Conservation (phyloP, 2,888 invertebrate genomes). For the Machimus rusticus region DNA sequence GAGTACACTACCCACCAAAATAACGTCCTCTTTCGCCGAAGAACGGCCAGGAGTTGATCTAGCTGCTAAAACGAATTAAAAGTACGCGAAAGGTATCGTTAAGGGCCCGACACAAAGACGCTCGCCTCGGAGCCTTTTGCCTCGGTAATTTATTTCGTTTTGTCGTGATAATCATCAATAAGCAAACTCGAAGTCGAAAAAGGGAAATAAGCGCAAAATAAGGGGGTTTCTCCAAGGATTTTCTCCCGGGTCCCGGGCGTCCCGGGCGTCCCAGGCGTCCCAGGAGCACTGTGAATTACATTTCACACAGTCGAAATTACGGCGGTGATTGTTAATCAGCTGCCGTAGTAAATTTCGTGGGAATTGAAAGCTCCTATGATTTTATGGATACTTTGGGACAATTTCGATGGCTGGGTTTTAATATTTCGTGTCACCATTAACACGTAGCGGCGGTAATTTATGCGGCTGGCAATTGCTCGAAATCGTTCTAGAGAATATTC, state of each 20-base stretch:
- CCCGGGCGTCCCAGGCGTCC: neutral
- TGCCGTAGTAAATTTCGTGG: conserved; percentile 44
- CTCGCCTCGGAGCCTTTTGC: neutral
- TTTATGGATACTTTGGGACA: conserved; percentile 44
- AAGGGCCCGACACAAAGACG: conserved; percentile 10
- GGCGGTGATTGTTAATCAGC: conserved; percentile 36
- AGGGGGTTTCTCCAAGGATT: neutral
- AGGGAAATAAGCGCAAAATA: conserved; percentile 35
- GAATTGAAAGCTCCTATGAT: conserved; percentile 48
- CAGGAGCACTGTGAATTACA: neutral
- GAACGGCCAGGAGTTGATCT: neutral
- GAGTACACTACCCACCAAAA: neutral
- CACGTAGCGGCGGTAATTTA: conserved; percentile 27
- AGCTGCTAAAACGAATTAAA: conserved; percentile 29
- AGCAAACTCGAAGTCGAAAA: conserved; percentile 30
- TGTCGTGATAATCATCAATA: conserved; percentile 43
- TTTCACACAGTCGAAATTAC: conserved; percentile 33
- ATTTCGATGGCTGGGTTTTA: conserved; percentile 38
- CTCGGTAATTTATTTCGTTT: conserved; percentile 39
- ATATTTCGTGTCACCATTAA: conserved; percentile 33
- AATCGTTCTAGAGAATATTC: neutral
- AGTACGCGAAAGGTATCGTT: conserved; percentile 33
- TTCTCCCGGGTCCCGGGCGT: neutral
- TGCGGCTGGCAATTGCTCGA: conserved; percentile 22
- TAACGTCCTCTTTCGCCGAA: neutral